phyloP scores from a whole-genome alignment of 2,113 vertebrate genomes.

The Nicator chloris region DNA sequence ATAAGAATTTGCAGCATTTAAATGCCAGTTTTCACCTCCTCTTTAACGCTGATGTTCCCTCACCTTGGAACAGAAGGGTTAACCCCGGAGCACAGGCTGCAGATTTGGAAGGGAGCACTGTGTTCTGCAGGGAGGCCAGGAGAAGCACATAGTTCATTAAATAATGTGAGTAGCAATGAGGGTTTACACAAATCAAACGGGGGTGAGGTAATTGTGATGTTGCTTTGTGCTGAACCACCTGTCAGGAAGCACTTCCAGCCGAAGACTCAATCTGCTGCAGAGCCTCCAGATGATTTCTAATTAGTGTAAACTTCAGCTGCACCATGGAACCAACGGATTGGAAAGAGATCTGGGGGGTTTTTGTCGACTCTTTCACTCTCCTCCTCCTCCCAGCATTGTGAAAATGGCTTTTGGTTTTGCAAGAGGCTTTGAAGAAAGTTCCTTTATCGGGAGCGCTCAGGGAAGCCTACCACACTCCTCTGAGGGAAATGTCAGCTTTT shows the following conservation, averaged over 20 bases:
- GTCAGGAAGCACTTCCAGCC: conserved; percentile 69
- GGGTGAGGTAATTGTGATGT: conserved; percentile 73
- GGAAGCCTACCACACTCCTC: neutral
- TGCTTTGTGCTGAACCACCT: conserved; percentile 73
- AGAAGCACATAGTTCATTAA: conserved; percentile 72
- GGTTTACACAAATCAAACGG: conserved; percentile 74
- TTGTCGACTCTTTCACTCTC: neutral
- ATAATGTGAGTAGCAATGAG: conserved; percentile 69
- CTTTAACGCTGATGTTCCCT: neutral
- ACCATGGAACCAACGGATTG: conserved; percentile 19
- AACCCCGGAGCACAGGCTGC: neutral
- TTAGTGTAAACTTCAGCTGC: conserved; percentile 68
- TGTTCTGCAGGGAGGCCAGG: conserved; percentile 48
- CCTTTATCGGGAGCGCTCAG: neutral
- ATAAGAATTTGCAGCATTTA: neutral
- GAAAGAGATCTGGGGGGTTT: neutral
- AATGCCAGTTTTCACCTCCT: neutral
- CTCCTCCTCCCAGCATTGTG: neutral
- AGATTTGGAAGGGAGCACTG: neutral
- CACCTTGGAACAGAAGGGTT: neutral
- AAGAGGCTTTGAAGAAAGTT: conserved; percentile 3
- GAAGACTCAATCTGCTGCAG: conserved; percentile 68
- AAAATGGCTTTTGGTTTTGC: neutral
- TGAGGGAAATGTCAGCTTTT: neutral
- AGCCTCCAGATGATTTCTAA: conserved; percentile 73